phyloP scores from a whole-genome alignment of 2,888 invertebrate genomes.

The Pyrrhia umbra region DNA sequence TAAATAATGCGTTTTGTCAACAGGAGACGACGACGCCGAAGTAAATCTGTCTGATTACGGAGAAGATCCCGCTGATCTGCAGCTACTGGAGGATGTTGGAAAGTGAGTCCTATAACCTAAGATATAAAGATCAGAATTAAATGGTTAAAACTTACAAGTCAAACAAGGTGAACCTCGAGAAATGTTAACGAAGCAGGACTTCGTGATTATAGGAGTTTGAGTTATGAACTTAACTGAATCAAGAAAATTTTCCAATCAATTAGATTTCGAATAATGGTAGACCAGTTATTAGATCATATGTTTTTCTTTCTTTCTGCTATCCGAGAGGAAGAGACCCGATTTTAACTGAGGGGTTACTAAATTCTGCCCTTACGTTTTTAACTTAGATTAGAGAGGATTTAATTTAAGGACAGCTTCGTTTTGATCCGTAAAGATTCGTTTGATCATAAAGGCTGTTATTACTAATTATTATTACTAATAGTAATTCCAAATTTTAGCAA shows the following conservation, averaged over 20 bases:
- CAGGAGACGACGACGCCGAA: conserved; percentile 88
- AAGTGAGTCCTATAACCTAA: conserved; percentile 89
- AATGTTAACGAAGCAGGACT: conserved; percentile 25
- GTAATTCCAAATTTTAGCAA: not conserved
- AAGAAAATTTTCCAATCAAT: conserved; percentile 7
- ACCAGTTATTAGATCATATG: too few relatives aligned
- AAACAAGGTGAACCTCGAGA: conserved; percentile 43
- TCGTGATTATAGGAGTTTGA: conserved; percentile 16
- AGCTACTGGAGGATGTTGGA: conserved; percentile 92
- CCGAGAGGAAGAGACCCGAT: too few relatives aligned
- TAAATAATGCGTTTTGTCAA: conserved; percentile 47
- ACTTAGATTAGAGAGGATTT: too few relatives aligned
- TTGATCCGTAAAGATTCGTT: too few relatives aligned
- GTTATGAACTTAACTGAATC: conserved; percentile 16
- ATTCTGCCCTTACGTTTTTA: too few relatives aligned
- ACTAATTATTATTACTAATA: not conserved
- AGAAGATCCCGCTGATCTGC: conserved; percentile 92
- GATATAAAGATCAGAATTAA: conserved; percentile 10
- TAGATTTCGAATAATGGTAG: not conserved
- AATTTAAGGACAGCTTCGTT: not conserved
- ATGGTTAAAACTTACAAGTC: not conserved
- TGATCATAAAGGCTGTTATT: not conserved
- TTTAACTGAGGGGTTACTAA: too few relatives aligned
- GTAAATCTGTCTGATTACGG: conserved; percentile 90
- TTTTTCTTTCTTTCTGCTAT: not conserved